Evolutionary conservation across 1,140 invertebrate species (phyloP), one percentile per base, ranked within the genome.

Genomic region (Listronotus oregonensis): DNA sequence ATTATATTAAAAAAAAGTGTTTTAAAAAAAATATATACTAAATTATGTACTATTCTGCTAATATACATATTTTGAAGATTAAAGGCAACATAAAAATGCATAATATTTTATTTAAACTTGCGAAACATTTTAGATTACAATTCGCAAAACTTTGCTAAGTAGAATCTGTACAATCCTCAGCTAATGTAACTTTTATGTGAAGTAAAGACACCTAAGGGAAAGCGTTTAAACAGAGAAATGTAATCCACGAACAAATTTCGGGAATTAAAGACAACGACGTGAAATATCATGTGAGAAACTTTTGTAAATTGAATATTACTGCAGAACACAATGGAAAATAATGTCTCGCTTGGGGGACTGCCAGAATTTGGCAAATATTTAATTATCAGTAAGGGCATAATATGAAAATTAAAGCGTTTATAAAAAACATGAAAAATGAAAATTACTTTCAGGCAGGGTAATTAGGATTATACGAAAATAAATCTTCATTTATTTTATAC

Each of bases 111-210:
- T 27, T 3, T 27, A 5, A 27, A 27, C 21, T 52, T 6, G 8
- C 32, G 10, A 17, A 54, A 54, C 51, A 39, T 39, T 54, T 54
- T n/a, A 34, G 51, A 9, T 6, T 14, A 54, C 51, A 39, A 39
- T 54, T n/a, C 37, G 10, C 8, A 40, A 54, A 54, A 54, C 51
- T 37, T 54, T 40, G 18, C 15, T 39, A 14, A 17, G 27, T 18
- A 40, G 27, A n/a, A 40, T 39, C 32, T 8, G 18, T 32, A 40
- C 32, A 40, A 54, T 39, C 32, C 32, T n/a, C n/a, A 17, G 34
- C 34, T 39, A 54, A 54, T 54, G 51, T 40, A 54, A 54, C 32
- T 54, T 54, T 40, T 54, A 54, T 54, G 51, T 54, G 11, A 54
- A 54, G n/a, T 40, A 54, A 54, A 40, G 34, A 14, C 34, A 54